Conservation (phyloP, 2,113 vertebrate species). For the Xenopus borealis region DNA sequence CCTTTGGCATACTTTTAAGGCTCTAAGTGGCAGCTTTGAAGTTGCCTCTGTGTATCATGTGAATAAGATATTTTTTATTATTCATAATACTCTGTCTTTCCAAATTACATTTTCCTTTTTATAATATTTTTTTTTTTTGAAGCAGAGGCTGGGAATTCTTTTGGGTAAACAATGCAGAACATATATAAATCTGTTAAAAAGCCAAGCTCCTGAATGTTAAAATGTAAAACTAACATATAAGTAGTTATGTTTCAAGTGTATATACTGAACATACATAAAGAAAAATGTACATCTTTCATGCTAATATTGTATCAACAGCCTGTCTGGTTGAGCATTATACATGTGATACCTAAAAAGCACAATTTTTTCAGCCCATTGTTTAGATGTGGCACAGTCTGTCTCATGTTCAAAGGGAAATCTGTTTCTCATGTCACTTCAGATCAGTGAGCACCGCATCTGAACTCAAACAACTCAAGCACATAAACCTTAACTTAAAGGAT, state of each 20-base stretch:
- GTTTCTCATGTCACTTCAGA: neutral
- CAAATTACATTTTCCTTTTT: constrained; percentile 33
- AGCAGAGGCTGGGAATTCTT: constrained; percentile 24
- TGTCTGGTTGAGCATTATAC: no score
- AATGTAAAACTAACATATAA: no score
- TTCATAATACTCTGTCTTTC: constrained; percentile 31
- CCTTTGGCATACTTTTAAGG: constrained; percentile 38
- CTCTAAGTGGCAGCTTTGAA: constrained; percentile 20
- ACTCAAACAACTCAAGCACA: neutral
- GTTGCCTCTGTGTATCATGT: constrained; percentile 27
- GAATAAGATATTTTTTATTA: constrained; percentile 40
- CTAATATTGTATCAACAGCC: no score
- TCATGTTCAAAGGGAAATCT: neutral
- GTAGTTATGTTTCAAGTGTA: no score
- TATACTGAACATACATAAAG: no score
- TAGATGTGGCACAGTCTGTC: neutral
- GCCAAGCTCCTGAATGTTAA: neutral
- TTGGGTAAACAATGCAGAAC: neutral
- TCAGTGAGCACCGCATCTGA: neutral
- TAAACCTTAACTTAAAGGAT: neutral
- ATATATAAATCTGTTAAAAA: neutral
- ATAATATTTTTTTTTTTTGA: constrained; percentile 14
- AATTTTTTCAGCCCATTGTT: no score
- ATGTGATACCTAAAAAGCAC: no score
- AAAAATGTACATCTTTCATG: no score